Percentiles rank a stretch among this genome's conserved stretches.
Conservation (phyloP, 2,113 vertebrate species). For the Ariopsis seemanni region DNA sequence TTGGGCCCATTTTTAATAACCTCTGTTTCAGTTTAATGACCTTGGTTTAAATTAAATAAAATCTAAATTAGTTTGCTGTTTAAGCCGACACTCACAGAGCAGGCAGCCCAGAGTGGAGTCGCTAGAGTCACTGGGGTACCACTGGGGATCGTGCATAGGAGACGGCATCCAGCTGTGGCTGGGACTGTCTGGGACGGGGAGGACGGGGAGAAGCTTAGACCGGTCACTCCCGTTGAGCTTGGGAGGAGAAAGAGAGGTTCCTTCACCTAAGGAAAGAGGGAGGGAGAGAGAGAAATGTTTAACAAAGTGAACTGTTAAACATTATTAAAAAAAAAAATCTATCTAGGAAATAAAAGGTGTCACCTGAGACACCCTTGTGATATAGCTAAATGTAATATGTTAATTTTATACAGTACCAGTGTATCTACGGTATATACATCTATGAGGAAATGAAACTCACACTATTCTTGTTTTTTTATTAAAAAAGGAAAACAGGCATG, state of each 20-base stretch:
- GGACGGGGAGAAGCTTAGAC: constrained; percentile 89
- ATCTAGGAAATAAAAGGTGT: neutral
- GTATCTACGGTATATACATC: too few relatives aligned
- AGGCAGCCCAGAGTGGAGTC: constrained; percentile 94
- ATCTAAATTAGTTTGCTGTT: neutral
- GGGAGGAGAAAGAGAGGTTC: constrained; percentile 86
- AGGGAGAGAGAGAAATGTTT: neutral
- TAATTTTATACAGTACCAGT: neutral
- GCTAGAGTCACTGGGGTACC: constrained; percentile 94
- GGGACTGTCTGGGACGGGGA: constrained; percentile 85
- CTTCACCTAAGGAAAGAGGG: constrained; percentile 76
- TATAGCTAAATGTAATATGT: neutral
- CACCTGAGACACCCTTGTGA: neutral
- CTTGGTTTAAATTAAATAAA: neutral
- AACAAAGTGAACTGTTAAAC: neutral
- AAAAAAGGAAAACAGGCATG: neutral
- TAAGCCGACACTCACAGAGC: constrained; percentile 80
- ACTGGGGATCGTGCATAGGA: constrained; percentile 95
- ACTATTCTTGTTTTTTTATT: neutral
- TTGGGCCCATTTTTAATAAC: neutral
- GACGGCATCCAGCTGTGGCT: constrained; percentile 94
- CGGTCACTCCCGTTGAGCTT: constrained; percentile 87
- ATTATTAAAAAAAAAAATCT: neutral
- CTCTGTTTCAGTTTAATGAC: neutral
- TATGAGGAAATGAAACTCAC: too few relatives aligned